phyloP scores from a whole-genome alignment of 2,113 vertebrate species.

The Ibidorhyncha struthersii region DNA sequence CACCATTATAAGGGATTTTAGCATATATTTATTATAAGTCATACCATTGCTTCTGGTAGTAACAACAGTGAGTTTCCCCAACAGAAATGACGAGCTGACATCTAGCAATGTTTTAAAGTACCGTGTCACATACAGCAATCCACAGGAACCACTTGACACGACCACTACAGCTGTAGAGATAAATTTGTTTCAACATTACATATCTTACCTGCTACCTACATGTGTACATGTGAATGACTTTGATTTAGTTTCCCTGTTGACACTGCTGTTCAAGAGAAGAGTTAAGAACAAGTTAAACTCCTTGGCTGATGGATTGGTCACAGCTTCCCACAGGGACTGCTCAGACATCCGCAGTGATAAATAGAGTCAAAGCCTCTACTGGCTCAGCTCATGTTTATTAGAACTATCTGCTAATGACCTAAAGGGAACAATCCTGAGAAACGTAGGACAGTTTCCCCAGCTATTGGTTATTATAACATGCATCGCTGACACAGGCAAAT shows the following conservation, averaged over 20 bases:
- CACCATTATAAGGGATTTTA: not conserved
- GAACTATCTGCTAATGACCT: constrained; percentile 65
- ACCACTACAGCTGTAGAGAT: not conserved
- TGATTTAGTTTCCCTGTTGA: not conserved
- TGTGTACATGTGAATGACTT: not conserved
- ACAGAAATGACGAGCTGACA: not conserved
- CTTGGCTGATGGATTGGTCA: constrained; percentile 13
- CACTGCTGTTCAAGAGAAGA: not conserved
- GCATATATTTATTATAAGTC: not conserved
- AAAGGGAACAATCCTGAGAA: constrained; percentile 41
- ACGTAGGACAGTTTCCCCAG: constrained; percentile 25
- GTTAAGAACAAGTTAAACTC: constrained; percentile 27
- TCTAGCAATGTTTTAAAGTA: not conserved
- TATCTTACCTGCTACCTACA: not conserved
- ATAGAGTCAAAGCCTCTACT: constrained; percentile 40
- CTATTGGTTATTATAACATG: constrained; percentile 24
- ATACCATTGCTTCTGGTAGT: not conserved
- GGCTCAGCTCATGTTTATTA: constrained; percentile 60
- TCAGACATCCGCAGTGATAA: constrained; percentile 40
- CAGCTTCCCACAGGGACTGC: constrained; percentile 34
- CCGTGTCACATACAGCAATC: not conserved
- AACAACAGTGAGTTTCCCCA: not conserved
- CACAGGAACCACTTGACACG: not conserved
- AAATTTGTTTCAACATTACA: not conserved
- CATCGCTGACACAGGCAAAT: not conserved